Conservation (phyloP, 1,140 invertebrate species). For the Pseudomyrmex pallidus region DNA sequence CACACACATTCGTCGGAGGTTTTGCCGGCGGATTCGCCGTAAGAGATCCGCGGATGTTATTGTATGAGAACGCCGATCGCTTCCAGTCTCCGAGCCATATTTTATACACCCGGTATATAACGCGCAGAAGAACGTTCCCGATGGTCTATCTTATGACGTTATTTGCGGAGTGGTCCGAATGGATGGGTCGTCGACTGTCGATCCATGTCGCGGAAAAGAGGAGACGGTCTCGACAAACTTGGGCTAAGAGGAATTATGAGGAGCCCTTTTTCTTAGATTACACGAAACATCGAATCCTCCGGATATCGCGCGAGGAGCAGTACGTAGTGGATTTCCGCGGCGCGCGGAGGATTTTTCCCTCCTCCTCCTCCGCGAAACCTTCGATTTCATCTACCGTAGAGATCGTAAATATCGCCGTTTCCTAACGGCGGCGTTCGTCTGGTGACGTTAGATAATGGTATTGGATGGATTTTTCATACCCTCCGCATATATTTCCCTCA, state of each 20-base stretch:
- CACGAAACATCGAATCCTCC: constrained; percentile 44
- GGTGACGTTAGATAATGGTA: constrained; percentile 49
- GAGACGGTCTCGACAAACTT: constrained; percentile 28
- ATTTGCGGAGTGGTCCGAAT: constrained; percentile 76
- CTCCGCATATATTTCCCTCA: constrained; percentile 34
- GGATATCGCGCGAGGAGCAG: neutral
- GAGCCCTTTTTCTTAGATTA: constrained; percentile 41
- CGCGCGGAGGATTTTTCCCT: too few species aligned
- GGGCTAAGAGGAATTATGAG: constrained; percentile 53
- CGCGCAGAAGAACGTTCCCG: constrained; percentile 61
- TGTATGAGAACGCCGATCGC: constrained; percentile 73
- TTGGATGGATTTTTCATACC: constrained; percentile 55
- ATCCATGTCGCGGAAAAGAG: constrained; percentile 54
- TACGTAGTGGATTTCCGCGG: constrained; percentile 7
- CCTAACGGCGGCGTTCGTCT: constrained; percentile 32
- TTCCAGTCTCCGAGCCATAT: constrained; percentile 68
- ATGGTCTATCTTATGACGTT: constrained; percentile 77
- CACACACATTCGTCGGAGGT: neutral
- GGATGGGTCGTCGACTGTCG: constrained; percentile 65
- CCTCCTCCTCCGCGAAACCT: neutral
- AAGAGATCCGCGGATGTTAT: constrained; percentile 76
- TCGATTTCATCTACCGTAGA: constrained; percentile 65
- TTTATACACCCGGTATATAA: constrained; percentile 77
- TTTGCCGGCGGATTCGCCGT: constrained; percentile 17
- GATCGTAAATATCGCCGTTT: constrained; percentile 62